phyloP scores from a whole-genome alignment of 2,797 vertebrate species.

The Labeo calbasu region DNA sequence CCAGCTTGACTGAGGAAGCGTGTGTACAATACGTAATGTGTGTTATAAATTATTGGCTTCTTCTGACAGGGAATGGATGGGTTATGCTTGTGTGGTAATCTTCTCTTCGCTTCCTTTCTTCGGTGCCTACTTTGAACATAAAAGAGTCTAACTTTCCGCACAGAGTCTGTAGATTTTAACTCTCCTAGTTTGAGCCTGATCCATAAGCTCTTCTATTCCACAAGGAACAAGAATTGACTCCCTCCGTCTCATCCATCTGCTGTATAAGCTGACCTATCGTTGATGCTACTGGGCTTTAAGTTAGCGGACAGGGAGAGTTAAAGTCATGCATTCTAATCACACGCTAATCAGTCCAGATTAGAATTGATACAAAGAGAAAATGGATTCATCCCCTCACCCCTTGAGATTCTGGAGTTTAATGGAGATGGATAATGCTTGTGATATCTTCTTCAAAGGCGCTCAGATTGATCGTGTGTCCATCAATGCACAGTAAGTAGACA shows the following conservation, averaged over 20 bases:
- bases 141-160: constrained; percentile 27
- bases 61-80: constrained; percentile 38
- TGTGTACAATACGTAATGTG: constrained; percentile 4
- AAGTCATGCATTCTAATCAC: constrained; percentile 45
- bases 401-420: constrained; percentile 32
- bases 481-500: constrained; percentile 7
- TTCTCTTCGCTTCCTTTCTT: constrained; percentile 8
- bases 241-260: constrained; percentile 8
- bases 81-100: constrained; percentile 12
- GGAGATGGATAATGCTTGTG: constrained; percentile 23
- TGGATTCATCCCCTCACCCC: constrained; percentile 26
- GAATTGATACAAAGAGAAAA: constrained; percentile 35
- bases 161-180: constrained; percentile 24
- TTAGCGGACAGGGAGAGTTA: constrained; percentile 4
- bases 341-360: constrained; percentile 35
- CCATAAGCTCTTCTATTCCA: constrained; percentile 41
- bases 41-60: constrained; percentile 17
- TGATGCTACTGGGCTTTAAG: constrained; percentile 24
- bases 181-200: constrained; percentile 15
- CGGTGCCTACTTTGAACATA: constrained; percentile 5
- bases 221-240: constrained; percentile 23
- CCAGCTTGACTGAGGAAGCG: constrained; percentile 11
- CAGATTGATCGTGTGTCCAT: constrained; percentile 27
- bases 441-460: constrained; percentile 26
- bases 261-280: constrained; percentile 16